These are phyloP conservation scores for Epistrophe eligans DNA, from an alignment of 2,888 invertebrate genomes.

Conservation along the genomic window DNA sequence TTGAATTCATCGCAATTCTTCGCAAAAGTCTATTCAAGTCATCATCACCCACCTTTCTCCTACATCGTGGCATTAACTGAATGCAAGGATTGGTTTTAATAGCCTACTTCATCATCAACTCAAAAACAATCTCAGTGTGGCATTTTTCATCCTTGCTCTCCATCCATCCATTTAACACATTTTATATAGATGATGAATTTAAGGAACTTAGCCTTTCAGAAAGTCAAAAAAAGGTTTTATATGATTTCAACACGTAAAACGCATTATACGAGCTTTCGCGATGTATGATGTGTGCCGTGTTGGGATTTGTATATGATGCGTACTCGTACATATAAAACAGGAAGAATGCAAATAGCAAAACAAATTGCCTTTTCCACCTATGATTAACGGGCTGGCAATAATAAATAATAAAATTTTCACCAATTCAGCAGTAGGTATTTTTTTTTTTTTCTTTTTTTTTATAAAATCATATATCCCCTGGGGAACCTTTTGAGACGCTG, in stretches of 20 bases:
- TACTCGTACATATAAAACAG: background rate
- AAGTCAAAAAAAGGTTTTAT: slow-evolving; percentile 37
- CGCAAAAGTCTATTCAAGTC: background rate
- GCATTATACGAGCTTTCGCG: slow-evolving; percentile 40
- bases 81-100: slow-evolving; percentile 45
- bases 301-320: background rate
- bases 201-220: slow-evolving; percentile 45
- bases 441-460: slow-evolving; percentile 5
- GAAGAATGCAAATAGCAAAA: slow-evolving; percentile 70
- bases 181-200: slow-evolving; percentile 68
- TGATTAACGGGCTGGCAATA: slow-evolving; percentile 67
- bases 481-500: slow-evolving; percentile 17
- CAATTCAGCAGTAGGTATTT: slow-evolving; percentile 35
- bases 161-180: slow-evolving; percentile 56
- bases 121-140: slow-evolving; percentile 67
- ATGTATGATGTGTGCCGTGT: slow-evolving; percentile 22
- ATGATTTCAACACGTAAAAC: slow-evolving; percentile 66
- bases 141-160: slow-evolving; percentile 34
- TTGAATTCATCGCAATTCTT: background rate
- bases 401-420: slow-evolving; percentile 67
- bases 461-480: slow-evolving; percentile 1
- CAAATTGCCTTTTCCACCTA: slow-evolving; percentile 57
- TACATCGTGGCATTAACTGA: background rate
- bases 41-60: background rate
- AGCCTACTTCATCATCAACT: slow-evolving; percentile 66